Percentiles rank a stretch among this genome's conserved stretches.
Conservation (phyloP, 2,888 invertebrate genomes). For the Sabatieria punctata region DNA sequence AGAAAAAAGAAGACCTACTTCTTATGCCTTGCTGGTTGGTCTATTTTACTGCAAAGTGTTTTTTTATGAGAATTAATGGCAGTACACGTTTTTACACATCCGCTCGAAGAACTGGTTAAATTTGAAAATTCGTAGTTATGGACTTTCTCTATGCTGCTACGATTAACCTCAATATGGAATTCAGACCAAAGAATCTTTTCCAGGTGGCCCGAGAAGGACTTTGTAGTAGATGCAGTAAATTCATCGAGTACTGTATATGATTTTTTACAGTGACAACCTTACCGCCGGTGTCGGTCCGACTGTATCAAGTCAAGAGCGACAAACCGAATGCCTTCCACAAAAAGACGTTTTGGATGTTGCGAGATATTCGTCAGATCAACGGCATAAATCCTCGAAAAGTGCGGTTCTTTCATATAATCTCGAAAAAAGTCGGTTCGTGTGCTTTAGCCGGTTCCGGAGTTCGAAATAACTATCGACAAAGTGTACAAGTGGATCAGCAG, state of each 20-base stretch:
- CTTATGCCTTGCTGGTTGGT: constrained; percentile 48
- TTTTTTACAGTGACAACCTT: constrained; percentile 46
- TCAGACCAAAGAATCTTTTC: too few species aligned
- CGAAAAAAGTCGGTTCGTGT: neutral
- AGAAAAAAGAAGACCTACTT: constrained; percentile 64
- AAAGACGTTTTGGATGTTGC: constrained; percentile 57
- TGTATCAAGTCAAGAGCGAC: constrained; percentile 64
- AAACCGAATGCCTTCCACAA: constrained; percentile 55
- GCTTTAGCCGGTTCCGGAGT: constrained; percentile 47
- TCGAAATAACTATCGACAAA: constrained; percentile 66
- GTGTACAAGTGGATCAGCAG: constrained; percentile 64
- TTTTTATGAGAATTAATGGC: neutral
- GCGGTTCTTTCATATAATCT: too few species aligned
- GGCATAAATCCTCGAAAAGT: constrained; percentile 52
- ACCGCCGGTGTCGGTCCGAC: constrained; percentile 49
- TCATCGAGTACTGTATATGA: too few species aligned
- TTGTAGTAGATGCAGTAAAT: too few species aligned
- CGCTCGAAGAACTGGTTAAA: neutral
- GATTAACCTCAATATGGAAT: too few species aligned
- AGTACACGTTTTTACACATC: neutral
- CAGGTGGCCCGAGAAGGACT: too few species aligned
- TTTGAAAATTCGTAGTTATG: too few species aligned
- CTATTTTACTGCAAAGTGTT: too few species aligned
- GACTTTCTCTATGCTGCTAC: too few species aligned
- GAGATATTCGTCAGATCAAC: constrained; percentile 60